phyloP scores from a whole-genome alignment of 2,888 invertebrate genomes.

The Dynastes grantii region DNA sequence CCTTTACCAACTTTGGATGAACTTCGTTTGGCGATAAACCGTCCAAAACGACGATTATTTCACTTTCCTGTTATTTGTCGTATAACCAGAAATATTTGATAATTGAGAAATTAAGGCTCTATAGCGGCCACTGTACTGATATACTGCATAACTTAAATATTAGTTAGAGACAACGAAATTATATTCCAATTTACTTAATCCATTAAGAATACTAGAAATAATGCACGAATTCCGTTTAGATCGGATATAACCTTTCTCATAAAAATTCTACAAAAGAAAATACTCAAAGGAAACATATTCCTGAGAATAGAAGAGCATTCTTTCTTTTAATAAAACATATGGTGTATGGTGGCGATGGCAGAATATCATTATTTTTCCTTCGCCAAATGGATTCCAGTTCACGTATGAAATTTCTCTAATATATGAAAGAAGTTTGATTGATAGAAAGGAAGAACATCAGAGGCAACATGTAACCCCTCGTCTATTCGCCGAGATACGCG shows the following conservation, averaged over 20 bases:
- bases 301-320: constrained; percentile 11
- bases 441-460: constrained; percentile 58
- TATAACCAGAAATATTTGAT: too few species aligned
- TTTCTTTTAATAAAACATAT: constrained; percentile 29
- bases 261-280: neutral
- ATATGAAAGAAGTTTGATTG: constrained; percentile 58
- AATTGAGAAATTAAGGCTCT: too few species aligned
- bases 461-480: constrained; percentile 57
- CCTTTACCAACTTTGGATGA: too few species aligned
- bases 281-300: constrained; percentile 3
- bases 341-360: constrained; percentile 10
- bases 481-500: constrained; percentile 24
- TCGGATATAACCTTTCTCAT: neutral
- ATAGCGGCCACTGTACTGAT: too few species aligned
- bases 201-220: too few species aligned
- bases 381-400: constrained; percentile 49
- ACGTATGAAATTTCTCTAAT: constrained; percentile 52
- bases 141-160: too few species aligned
- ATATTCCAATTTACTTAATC: too few species aligned
- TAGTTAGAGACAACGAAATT: too few species aligned
- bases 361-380: constrained; percentile 32
- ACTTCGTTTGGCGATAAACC: too few species aligned
- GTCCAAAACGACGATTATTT: too few species aligned
- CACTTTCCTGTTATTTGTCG: too few species aligned
- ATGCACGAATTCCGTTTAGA: too few species aligned